Base-by-base conservation (phyloP, 2,113 vertebrate genomes). In the Erpornis zantholeuca region DNA sequence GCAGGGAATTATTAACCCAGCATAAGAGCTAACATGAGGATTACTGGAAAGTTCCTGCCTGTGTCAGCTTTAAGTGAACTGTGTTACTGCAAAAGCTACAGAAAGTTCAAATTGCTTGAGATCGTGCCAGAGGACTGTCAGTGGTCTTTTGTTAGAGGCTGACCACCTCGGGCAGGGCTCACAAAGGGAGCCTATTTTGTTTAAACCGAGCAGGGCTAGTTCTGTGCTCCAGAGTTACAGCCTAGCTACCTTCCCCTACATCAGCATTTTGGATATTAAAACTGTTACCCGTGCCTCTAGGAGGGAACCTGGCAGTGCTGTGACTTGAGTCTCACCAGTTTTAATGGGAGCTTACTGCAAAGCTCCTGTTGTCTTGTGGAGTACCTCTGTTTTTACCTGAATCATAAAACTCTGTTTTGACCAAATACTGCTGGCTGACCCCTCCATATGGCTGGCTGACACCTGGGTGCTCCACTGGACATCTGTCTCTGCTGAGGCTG, bases 101-200 rank as follows among this genome's bases (percentile, higher is more conserved):
- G 92, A 93, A 88, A 96, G 94, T 94, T 97, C 94, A 90, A 40
- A 96, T 94, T 95, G 95, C 91, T 93, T 95, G 92, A 95, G 92
- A 81, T 70, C 0, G 3, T 97, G 96, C 96, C 96, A 95, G 84
- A 82, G 86, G 92, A 57, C 81, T 97, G 95, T 91, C 95, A 94
- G 94, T 88, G 87, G 80, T 83, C 94, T 94, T 95, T 97, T 97
- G 96, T 96, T 90, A 88, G 82, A 86, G 3, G 5, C 89, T 93
- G 91, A 82, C 94, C 95, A 96, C 94, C 94, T 96, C 90, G 84
- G 83, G 83, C 91, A 79, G 86, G 75, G 56, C 81, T 94, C 82
- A 94, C 87, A 96, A 96, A 91, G 40, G 79, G 8, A 76, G 83
- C 69, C 82, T 85, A 72, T 96, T 96, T 96, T 95, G 54, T 92